phyloP scores from a whole-genome alignment of 1,140 invertebrate species.

The Megalopta genalis region DNA sequence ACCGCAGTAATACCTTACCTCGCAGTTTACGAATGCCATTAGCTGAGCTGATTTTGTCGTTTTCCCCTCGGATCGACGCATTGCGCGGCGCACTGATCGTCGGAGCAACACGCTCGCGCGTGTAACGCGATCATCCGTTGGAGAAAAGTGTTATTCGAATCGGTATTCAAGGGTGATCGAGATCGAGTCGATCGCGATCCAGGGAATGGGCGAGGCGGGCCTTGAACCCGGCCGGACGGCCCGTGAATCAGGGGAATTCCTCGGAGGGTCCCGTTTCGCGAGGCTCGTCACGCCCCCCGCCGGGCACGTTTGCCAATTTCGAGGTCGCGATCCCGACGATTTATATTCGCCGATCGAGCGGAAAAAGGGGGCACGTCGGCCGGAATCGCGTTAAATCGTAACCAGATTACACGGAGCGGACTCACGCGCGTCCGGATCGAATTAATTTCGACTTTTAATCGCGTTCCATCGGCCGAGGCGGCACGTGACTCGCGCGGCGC shows the following conservation, averaged over 20 bases:
- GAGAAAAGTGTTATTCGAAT: too few species aligned
- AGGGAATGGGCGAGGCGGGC: constrained; percentile 23
- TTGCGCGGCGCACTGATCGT: too few species aligned
- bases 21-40: too few species aligned
- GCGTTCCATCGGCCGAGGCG: neutral
- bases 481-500: neutral
- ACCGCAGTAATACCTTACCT: too few species aligned
- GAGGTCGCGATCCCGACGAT: constrained; percentile 10
- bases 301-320: constrained; percentile 33
- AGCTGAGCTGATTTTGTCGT: too few species aligned
- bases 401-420: constrained; percentile 5
- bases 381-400: constrained; percentile 38
- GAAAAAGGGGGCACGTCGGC: neutral
- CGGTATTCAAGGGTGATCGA: too few species aligned
- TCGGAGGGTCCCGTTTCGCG: neutral
- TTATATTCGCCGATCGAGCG: constrained; percentile 29
- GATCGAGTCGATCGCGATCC: neutral
- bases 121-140: too few species aligned
- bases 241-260: constrained; percentile 19
- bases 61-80: too few species aligned
- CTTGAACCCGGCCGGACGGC: constrained; percentile 45
- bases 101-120: too few species aligned
- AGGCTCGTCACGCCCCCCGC: constrained; percentile 4
- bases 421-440: constrained; percentile 12
- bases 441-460: constrained; percentile 12